phyloP scores from a whole-genome alignment of 2,113 vertebrate genomes.

The Drymodes brunneopygia region DNA sequence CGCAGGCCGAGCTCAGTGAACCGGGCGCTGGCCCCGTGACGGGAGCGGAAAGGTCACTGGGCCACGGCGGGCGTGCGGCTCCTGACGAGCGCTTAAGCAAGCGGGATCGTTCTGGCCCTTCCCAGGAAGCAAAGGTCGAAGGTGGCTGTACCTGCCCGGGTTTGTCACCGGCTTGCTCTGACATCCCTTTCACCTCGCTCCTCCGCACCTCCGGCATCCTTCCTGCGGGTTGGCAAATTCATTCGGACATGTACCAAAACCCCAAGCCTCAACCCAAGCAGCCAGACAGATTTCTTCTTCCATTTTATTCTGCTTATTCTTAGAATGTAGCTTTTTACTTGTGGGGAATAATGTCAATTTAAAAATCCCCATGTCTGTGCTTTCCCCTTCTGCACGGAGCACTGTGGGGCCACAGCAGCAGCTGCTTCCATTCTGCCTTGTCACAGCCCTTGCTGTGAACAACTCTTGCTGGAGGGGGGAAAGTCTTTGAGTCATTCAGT shows the following conservation, averaged over 20 bases:
- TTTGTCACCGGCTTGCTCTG: accelerated
- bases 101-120: background rate
- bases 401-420: background rate
- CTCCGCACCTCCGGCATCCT: accelerated
- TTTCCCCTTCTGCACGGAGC: background rate
- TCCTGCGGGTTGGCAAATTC: background rate
- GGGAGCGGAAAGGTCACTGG: background rate
- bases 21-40: background rate
- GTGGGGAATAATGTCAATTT: background rate
- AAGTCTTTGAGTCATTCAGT: background rate
- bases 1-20: background rate
- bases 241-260: accelerated
- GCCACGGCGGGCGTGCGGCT: background rate
- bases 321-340: background rate
- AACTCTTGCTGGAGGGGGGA: background rate
- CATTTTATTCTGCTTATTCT: background rate
- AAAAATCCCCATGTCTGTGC: background rate
- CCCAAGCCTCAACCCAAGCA: background rate
- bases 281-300: background rate
- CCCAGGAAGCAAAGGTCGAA: background rate
- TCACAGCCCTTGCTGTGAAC: background rate
- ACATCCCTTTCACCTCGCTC: background rate
- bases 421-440: background rate
- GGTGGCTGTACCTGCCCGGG: background rate
- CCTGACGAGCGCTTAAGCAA: background rate